phyloP scores from a whole-genome alignment of 2,797 vertebrate genomes.

The Phalanger gymnotis region DNA sequence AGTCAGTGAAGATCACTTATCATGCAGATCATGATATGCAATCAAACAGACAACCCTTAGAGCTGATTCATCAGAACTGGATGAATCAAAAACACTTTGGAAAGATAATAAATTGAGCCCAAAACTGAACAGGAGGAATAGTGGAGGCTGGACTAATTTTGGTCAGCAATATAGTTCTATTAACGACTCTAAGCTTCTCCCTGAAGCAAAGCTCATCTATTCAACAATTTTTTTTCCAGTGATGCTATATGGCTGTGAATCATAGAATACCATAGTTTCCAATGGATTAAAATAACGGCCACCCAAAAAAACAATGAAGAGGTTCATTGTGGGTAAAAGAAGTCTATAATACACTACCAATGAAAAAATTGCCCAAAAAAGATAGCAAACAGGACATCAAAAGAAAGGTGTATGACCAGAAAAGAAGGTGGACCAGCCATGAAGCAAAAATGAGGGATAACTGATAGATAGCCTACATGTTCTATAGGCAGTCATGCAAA shows the following conservation, averaged over 20 bases:
- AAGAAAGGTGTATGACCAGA: background rate
- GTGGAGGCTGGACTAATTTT: background rate
- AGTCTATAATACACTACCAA: background rate
- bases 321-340: background rate
- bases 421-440: background rate
- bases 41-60: background rate
- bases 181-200: background rate
- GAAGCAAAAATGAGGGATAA: background rate
- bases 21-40: background rate
- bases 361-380: background rate
- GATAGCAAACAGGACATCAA: background rate
- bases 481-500: background rate
- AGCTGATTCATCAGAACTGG: background rate
- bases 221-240: background rate
- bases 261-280: background rate
- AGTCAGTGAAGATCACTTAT: background rate
- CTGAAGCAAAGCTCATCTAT: background rate
- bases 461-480: background rate
- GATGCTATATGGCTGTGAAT: background rate
- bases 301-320: background rate
- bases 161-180: background rate
- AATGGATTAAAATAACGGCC: background rate
- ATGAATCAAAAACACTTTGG: background rate
- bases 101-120: background rate
- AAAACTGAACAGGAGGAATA: background rate